These are phyloP conservation scores for Labia minor DNA, from an alignment of 2,888 invertebrate species.

Conservation along the genomic window DNA sequence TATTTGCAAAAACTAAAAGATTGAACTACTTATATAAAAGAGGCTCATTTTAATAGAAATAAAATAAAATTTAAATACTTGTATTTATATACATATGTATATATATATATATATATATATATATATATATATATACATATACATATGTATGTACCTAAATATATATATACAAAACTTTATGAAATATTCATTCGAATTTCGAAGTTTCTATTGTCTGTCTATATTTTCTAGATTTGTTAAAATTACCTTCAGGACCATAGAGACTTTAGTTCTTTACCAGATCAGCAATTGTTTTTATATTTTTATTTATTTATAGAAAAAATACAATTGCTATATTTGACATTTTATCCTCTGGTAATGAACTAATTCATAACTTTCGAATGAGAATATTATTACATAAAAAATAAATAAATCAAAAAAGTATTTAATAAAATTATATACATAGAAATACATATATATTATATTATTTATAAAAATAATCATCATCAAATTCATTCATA, in stretches of 20 bases:
- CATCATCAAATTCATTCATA: background rate
- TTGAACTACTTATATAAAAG: background rate
- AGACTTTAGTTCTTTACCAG: conserved; percentile 5
- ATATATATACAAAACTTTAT: no score
- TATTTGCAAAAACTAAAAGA: conserved; percentile 6
- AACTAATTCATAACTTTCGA: background rate
- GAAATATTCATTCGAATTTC: conserved; percentile 6
- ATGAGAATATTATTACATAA: background rate
- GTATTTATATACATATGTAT: no score
- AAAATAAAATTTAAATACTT: no score
- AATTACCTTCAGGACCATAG: background rate
- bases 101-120: no score
- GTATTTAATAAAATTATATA: background rate
- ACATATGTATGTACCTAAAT: no score
- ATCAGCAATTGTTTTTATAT: background rate
- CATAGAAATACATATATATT: background rate
- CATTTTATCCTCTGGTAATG: background rate
- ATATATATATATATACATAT: no score
- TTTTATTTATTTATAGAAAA: conserved; percentile 7
- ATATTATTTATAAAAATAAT: conserved; percentile 3
- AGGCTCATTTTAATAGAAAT: background rate
- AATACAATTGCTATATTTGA: background rate
- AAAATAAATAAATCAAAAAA: background rate
- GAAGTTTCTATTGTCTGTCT: background rate
- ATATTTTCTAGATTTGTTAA: conserved; percentile 13